phyloP scores from a whole-genome alignment of 1,140 invertebrate genomes.

The Leguminivora glycinivorella region DNA sequence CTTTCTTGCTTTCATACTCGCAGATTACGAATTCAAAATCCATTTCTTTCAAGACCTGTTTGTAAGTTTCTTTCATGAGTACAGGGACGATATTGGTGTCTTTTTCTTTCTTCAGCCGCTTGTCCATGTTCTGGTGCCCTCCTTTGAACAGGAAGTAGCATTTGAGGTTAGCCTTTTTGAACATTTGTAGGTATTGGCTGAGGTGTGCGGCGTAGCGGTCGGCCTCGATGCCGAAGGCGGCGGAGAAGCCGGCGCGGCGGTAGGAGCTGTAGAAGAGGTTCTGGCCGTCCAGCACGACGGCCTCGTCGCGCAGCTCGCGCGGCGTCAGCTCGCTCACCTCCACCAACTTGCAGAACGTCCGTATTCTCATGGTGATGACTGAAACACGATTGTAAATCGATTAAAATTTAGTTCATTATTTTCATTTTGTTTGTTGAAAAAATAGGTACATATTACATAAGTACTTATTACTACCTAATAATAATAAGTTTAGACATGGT shows the following conservation, averaged over 20 bases:
- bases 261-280: constrained; percentile 48
- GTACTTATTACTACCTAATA: too few species aligned
- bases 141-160: constrained; percentile 57
- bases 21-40: constrained; percentile 42
- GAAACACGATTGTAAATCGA: neutral
- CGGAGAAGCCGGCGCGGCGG: constrained; percentile 30
- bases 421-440: too few species aligned
- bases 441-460: too few species aligned
- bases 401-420: neutral
- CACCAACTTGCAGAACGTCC: neutral
- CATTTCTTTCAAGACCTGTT: constrained; percentile 49
- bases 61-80: constrained; percentile 40
- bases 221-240: constrained; percentile 43
- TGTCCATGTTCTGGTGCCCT: constrained; percentile 36
- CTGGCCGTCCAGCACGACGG: constrained; percentile 52
- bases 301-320: neutral
- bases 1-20: constrained; percentile 40
- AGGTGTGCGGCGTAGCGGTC: constrained; percentile 43
- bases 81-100: constrained; percentile 32
- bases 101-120: neutral
- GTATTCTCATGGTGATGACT: neutral
- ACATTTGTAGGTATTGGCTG: constrained; percentile 38
- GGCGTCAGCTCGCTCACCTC: constrained; percentile 5
- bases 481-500: too few species aligned
- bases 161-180: constrained; percentile 48